Percentiles rank a stretch among this genome's conserved stretches.
Evolutionary conservation across 2,888 invertebrate species (phyloP).

Genomic region (Ceramica pisi): DNA sequence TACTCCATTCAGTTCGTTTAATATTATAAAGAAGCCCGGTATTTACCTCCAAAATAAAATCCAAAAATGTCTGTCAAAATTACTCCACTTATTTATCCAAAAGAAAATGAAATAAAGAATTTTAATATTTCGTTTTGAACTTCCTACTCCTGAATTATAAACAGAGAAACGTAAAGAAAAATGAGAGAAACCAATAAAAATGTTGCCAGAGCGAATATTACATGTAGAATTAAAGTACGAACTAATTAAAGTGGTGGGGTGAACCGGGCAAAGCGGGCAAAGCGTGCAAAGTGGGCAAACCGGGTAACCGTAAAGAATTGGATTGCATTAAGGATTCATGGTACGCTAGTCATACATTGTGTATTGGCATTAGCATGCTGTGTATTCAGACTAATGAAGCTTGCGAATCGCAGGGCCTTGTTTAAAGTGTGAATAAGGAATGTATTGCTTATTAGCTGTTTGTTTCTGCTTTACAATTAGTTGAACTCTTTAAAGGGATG

Average conservation of each 20-base stretch:
- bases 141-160: conserved; percentile 45
- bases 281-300: conserved; percentile 17
- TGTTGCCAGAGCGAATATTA: conserved; percentile 48
- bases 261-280: conserved; percentile 14
- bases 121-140: conserved; percentile 31
- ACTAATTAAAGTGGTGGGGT: conserved; percentile 61
- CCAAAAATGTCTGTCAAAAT: conserved; percentile 23
- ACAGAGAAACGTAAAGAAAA: conserved; percentile 37
- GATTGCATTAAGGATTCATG: conserved; percentile 61
- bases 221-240: conserved; percentile 56
- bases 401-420: conserved; percentile 25
- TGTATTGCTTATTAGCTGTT: conserved; percentile 25
- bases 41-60: conserved; percentile 19
- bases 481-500: neutral
- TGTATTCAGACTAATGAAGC: conserved; percentile 51
- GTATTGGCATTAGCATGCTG: conserved; percentile 54
- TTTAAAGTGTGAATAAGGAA: conserved; percentile 24
- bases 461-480: neutral
- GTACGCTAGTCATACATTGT: conserved; percentile 53
- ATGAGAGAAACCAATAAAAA: conserved; percentile 52
- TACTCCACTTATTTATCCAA: conserved; percentile 31
- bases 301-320: conserved; percentile 56
- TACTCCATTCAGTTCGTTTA: neutral
- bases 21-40: conserved; percentile 6
- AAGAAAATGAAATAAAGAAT: conserved; percentile 42